These are phyloP conservation scores for Hypothenemus hampei DNA, from an alignment of 1,140 invertebrate genomes.

Conservation along the genomic window DNA sequence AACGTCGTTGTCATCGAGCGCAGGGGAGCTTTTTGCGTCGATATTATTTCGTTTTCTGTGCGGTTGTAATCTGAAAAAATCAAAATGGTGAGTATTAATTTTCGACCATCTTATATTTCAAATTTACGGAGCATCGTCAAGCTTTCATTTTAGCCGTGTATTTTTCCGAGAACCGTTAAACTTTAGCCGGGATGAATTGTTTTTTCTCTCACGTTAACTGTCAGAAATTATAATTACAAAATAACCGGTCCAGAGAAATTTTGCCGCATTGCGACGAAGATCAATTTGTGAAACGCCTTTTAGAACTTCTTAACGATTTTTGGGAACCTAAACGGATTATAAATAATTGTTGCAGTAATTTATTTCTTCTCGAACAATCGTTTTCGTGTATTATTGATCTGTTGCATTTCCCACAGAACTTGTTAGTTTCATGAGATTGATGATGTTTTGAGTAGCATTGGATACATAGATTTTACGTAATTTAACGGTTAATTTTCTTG, in stretches of 20 bases:
- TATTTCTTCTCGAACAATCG: slow-evolving; percentile 1
- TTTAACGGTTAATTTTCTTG: slow-evolving; percentile 19
- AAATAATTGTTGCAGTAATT: too few relatives aligned
- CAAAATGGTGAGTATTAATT: slow-evolving; percentile 57
- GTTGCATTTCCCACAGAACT: slow-evolving; percentile 30
- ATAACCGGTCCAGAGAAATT: slow-evolving; percentile 36
- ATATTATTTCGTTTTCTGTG: slow-evolving; percentile 32
- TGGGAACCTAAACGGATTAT: too few relatives aligned
- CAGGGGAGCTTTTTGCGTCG: slow-evolving; percentile 34
- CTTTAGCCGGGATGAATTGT: too few relatives aligned
- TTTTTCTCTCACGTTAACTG: too few relatives aligned
- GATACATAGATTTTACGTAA: too few relatives aligned
- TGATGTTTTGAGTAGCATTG: too few relatives aligned
- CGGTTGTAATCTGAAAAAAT: slow-evolving; percentile 43
- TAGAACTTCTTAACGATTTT: neutral
- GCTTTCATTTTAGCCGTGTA: slow-evolving; percentile 8
- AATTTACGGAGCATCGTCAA: slow-evolving; percentile 1
- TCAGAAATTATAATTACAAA: slow-evolving; percentile 32
- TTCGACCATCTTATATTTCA: slow-evolving; percentile 32
- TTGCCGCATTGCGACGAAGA: slow-evolving; percentile 39
- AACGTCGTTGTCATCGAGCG: slow-evolving; percentile 48
- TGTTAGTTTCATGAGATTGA: too few relatives aligned
- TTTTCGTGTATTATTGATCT: slow-evolving; percentile 35
- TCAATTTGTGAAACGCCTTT: neutral
- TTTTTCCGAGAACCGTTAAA: slow-evolving; percentile 31